phyloP scores from a whole-genome alignment of 2,797 vertebrate species.

The Helostoma temminkii region DNA sequence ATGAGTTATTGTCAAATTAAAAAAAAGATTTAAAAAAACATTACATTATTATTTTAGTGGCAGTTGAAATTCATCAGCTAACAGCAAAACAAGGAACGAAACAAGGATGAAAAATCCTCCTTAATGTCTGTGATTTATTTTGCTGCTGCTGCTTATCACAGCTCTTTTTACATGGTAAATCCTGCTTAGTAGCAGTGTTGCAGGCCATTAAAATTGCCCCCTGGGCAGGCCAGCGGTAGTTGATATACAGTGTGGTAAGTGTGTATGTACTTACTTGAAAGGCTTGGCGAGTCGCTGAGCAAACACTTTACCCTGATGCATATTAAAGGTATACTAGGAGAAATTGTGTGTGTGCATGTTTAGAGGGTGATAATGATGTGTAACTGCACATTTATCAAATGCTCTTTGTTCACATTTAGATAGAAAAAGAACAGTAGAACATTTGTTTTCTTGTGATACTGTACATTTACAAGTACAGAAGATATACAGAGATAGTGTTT shows the following conservation, averaged over 20 bases:
- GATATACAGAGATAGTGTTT: conserved; percentile 17
- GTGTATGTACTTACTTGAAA: conserved; percentile 68
- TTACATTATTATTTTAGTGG: conserved; percentile 2
- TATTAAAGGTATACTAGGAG: conserved; percentile 64
- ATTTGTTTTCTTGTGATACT: conserved; percentile 17
- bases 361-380: conserved; percentile 34
- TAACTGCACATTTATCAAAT: conserved; percentile 33
- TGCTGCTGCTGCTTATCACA: conserved; percentile 72
- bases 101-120: conserved; percentile 30
- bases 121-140: conserved; percentile 69
- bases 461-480: neutral
- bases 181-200: conserved; percentile 74
- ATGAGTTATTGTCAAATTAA: conserved; percentile 5
- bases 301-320: conserved; percentile 76
- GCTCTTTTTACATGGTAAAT: conserved; percentile 76
- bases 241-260: conserved; percentile 65
- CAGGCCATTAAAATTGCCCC: conserved; percentile 71
- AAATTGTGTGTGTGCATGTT: conserved; percentile 25
- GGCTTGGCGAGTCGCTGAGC: conserved; percentile 66
- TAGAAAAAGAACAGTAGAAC: conserved; percentile 10
- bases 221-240: conserved; percentile 52
- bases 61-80: conserved; percentile 24
- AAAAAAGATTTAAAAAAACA: too few species aligned
- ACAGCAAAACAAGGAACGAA: conserved; percentile 16
- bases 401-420: conserved; percentile 28